Evolutionary conservation across 2,888 invertebrate genomes (phyloP), one percentile per base, ranked within the genome.

Genomic region (Craniophora ligustri): DNA sequence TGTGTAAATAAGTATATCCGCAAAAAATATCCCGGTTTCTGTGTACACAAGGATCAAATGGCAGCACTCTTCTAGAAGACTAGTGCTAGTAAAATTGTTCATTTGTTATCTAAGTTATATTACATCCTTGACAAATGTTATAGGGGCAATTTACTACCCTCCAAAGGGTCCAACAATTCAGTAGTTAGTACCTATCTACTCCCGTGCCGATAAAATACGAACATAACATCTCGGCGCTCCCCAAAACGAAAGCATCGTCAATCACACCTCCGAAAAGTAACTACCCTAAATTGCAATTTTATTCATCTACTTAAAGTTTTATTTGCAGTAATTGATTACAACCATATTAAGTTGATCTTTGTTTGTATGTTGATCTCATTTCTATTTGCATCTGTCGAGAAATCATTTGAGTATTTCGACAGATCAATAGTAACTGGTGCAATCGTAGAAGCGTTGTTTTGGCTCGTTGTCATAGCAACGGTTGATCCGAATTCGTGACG

Each of bases 391-490:
- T 35, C 18, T 39, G 41, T 38, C 58, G 64, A 49, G 64, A n/a
- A 60, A 53, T 61, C 62, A 70, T 72, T 61, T 53, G 49, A 60
- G 57, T 67, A 46, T 47, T 54, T 64, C 28, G 55, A 72, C 59
- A 79, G 91, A 69, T 83, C 89, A 80, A 74, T 78, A 75, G 55
- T 64, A 56, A 62, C 71, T 90, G 89, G 91, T 73, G 66, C 44
- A 45, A 59, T 72, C 55, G 58, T 65, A 50, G 38, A 69, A 81
- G 71, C 78, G 80, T 85, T 90, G 88, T 89, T 92, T 90, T 86
- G 82, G 82, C 66, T 72, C 77, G 91, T 92, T 86, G 84, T 79
- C 80, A 92, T 92, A 79, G 86, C 67, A 79, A 93, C 91, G 79
- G 75, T 76, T 82, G 82, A 87, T 87, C 82, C 81, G 77, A 85